Conservation (phyloP, 92 coral and sea anemone species). For the Muricea muricata region DNA sequence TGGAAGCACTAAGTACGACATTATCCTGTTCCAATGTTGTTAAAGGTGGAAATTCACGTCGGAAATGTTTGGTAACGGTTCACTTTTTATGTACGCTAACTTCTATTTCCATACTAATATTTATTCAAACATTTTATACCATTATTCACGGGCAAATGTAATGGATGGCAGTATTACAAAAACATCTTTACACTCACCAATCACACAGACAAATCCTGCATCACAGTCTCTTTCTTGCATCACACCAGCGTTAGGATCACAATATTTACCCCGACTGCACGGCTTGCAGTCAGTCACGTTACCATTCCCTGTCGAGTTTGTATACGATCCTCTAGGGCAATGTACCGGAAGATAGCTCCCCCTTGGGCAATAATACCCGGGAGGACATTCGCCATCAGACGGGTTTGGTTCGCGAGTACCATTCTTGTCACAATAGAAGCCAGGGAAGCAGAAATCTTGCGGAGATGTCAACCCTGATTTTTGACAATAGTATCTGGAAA, state of each 20-base stretch:
- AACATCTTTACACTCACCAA: neutral
- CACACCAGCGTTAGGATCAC: conserved; percentile 80
- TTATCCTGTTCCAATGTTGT: too few species aligned
- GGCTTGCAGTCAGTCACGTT: conserved; percentile 89
- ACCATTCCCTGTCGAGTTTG: conserved; percentile 83
- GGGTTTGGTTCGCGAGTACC: conserved; percentile 75
- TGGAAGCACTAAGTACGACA: too few species aligned
- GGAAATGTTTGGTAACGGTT: too few species aligned
- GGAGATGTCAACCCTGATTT: conserved; percentile 76
- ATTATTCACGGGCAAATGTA: too few species aligned
- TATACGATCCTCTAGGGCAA: conserved; percentile 92
- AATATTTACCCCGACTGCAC: conserved; percentile 93
- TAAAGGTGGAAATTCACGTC: too few species aligned
- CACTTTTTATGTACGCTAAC: too few species aligned
- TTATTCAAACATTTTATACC: too few species aligned
- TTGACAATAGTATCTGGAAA: conserved; percentile 87
- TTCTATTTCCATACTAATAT: too few species aligned
- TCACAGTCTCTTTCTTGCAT: conserved; percentile 78
- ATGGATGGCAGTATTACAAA: too few species aligned
- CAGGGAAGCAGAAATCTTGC: conserved; percentile 83
- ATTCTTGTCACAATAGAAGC: conserved; percentile 86
- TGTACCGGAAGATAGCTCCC: conserved; percentile 90
- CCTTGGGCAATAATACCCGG: conserved; percentile 84
- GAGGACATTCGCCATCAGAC: conserved; percentile 78
- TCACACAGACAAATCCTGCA: conserved; percentile 82